Percentiles rank a stretch among this genome's conserved stretches.
phyloP scores from a whole-genome alignment of 2,888 invertebrate species.

The Sylvicola cinctus region DNA sequence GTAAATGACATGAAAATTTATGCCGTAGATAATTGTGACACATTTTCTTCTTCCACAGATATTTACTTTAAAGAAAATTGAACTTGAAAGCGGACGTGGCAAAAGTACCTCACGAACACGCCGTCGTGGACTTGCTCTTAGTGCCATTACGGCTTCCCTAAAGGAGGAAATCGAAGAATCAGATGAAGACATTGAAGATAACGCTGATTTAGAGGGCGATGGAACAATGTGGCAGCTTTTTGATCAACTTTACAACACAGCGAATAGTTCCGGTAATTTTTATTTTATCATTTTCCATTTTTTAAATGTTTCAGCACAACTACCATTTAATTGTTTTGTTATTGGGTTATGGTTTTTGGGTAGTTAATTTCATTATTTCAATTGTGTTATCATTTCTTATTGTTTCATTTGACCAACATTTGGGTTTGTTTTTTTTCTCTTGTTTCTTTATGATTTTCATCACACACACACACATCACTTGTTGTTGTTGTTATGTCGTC shows the following conservation, averaged over 20 bases:
- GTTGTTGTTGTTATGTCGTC: no score
- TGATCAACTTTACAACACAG: slow-evolving; percentile 52
- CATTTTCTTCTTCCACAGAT: slow-evolving; percentile 21
- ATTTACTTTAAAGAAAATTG: slow-evolving; percentile 44
- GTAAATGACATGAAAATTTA: slow-evolving; percentile 24
- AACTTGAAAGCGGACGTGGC: slow-evolving; percentile 48
- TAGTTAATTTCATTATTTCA: no score
- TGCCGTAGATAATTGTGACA: slow-evolving; percentile 2
- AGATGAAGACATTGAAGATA: slow-evolving; percentile 41
- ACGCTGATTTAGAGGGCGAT: slow-evolving; percentile 31
- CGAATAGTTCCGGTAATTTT: slow-evolving; percentile 27
- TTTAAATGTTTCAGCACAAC: neutral
- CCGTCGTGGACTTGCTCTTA: slow-evolving; percentile 41
- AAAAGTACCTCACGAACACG: slow-evolving; percentile 34
- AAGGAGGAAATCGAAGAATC: slow-evolving; percentile 39
- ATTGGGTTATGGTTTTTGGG: no score
- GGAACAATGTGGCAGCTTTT: slow-evolving; percentile 83
- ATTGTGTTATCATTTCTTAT: no score
- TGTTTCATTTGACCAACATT: no score
- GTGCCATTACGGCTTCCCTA: slow-evolving; percentile 17
- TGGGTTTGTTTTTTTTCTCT: slow-evolving; percentile 5
- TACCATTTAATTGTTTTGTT: no score
- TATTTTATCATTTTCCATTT: neutral
- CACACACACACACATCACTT: no score
- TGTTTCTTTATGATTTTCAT: slow-evolving; percentile 7